These are phyloP conservation scores for Cynaeus angustus DNA, from an alignment of 2,888 invertebrate genomes.

Conservation along the genomic window DNA sequence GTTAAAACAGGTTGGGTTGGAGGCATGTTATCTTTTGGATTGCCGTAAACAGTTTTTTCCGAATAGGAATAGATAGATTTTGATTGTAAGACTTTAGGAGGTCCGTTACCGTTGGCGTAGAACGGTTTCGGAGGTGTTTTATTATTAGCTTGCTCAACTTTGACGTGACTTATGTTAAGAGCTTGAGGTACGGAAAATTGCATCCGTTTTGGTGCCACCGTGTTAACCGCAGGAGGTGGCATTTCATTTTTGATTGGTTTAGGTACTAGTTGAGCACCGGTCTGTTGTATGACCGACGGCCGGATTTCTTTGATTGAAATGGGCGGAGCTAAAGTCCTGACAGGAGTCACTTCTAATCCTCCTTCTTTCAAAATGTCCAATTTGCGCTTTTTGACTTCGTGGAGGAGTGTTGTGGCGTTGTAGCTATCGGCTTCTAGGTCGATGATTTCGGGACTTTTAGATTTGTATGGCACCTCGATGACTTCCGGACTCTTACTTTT, in stretches of 20 bases:
- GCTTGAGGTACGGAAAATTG: conserved; percentile 72
- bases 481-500: conserved; percentile 52
- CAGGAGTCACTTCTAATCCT: conserved; percentile 84
- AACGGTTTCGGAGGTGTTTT: conserved; percentile 48
- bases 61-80: conserved; percentile 79
- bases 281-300: conserved; percentile 67
- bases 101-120: conserved; percentile 64
- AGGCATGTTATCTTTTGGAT: conserved; percentile 78
- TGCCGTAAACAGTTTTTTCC: conserved; percentile 81
- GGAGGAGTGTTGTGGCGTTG: conserved; percentile 56
- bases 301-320: conserved; percentile 62
- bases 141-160: conserved; percentile 30
- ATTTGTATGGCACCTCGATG: conserved; percentile 73
- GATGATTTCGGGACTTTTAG: conserved; percentile 78
- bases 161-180: conserved; percentile 53
- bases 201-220: conserved; percentile 66
- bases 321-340: conserved; percentile 66
- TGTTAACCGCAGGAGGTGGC: conserved; percentile 62
- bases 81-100: conserved; percentile 78
- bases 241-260: conserved; percentile 55
- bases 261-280: conserved; percentile 52
- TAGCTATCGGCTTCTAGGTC: conserved; percentile 73
- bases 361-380: conserved; percentile 84
- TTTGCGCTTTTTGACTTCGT: conserved; percentile 78
- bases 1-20: conserved; percentile 66